These are phyloP conservation scores for Prosapia bicincta DNA, from an alignment of 2,888 invertebrate species.

Conservation along the genomic window DNA sequence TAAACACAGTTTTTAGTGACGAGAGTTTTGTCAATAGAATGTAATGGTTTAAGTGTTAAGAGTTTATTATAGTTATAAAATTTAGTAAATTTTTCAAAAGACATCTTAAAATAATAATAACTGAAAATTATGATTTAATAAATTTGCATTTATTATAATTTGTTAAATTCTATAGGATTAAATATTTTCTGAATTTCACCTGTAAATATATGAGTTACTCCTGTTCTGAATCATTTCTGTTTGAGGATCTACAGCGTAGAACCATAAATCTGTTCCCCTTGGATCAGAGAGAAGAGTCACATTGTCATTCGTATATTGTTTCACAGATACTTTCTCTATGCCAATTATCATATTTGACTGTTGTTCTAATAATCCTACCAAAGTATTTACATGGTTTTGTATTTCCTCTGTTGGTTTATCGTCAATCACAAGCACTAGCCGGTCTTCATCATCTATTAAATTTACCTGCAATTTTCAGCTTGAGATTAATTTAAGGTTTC, in stretches of 20 bases:
- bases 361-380: constrained; percentile 64
- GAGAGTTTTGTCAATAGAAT: no score
- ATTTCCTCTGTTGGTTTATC: constrained; percentile 71
- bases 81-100: no score
- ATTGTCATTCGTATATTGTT: constrained; percentile 69
- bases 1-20: no score
- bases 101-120: no score
- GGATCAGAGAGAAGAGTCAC: constrained; percentile 68
- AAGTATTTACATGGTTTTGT: constrained; percentile 52
- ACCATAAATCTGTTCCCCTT: constrained; percentile 80
- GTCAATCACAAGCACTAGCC: constrained; percentile 73
- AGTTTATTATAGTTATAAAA: no score
- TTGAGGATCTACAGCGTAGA: constrained; percentile 78
- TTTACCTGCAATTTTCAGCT: constrained; percentile 71
- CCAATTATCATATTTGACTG: constrained; percentile 73
- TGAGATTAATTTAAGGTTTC: no score
- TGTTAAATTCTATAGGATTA: no score
- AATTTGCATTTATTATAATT: no score
- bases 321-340: constrained; percentile 73
- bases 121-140: no score
- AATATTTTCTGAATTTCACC: constrained; percentile 54
- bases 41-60: no score
- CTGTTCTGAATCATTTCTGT: constrained; percentile 69
- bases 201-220: constrained; percentile 66
- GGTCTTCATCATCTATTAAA: constrained; percentile 70